Conservation (phyloP, 2,113 vertebrate species). For the Dasypus novemcinctus region DNA sequence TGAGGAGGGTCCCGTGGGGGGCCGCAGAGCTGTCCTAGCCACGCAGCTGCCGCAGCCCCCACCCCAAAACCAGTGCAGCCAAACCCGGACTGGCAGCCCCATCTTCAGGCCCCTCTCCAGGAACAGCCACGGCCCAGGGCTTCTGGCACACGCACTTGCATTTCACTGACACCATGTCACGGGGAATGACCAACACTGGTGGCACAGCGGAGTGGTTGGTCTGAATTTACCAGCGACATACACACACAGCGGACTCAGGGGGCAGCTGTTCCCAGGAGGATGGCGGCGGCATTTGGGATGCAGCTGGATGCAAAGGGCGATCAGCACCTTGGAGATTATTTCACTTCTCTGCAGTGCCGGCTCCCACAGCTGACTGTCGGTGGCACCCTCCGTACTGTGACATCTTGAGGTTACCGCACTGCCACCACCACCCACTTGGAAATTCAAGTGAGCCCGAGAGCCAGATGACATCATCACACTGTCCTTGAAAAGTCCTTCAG, state of each 20-base stretch:
- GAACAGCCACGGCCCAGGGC: no score
- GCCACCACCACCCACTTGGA: accelerated
- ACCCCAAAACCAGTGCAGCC: no score
- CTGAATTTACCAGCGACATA: accelerated
- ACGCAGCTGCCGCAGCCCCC: no score
- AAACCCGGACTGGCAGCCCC: no score
- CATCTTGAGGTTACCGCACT: accelerated
- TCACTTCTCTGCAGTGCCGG: background rate
- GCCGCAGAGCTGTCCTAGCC: no score
- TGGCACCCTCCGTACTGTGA: background rate
- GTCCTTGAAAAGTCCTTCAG: background rate
- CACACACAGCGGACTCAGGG: accelerated
- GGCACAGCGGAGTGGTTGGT: accelerated
- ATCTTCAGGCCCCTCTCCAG: no score
- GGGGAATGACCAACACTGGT: no score
- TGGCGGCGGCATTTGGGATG: background rate
- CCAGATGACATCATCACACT: background rate
- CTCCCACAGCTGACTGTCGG: background rate
- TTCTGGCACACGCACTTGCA: no score
- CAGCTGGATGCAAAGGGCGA: background rate
- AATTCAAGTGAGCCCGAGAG: no score
- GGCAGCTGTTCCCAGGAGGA: accelerated
- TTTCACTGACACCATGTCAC: no score
- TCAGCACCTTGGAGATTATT: background rate
- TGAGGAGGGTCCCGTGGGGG: no score